Percentiles rank a stretch among this genome's conserved stretches.
phyloP scores from a whole-genome alignment of 2,113 vertebrate genomes.

The Corapipo altera region DNA sequence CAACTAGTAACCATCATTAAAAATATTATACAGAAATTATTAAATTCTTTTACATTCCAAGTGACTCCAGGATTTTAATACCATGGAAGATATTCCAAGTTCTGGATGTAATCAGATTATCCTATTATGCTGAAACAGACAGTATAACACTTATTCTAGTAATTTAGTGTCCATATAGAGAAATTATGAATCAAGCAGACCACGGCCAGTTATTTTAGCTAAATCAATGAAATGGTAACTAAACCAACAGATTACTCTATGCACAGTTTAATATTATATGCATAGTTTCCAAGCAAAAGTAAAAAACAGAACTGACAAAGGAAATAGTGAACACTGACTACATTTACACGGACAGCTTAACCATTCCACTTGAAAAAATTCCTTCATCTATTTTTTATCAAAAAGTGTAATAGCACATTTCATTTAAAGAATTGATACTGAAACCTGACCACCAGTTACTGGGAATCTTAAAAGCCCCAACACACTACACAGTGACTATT shows the following conservation, averaged over 20 bases:
- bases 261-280: not conserved
- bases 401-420: not conserved
- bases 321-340: not conserved
- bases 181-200: not conserved
- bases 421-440: not conserved
- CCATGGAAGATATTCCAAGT: not conserved
- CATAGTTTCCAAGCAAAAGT: not conserved
- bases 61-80: not conserved
- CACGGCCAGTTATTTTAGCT: not conserved
- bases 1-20: not conserved
- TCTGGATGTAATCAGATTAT: not conserved
- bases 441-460: not conserved
- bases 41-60: not conserved
- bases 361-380: not conserved
- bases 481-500: accelerated
- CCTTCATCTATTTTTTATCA: not conserved
- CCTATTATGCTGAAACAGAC: not conserved
- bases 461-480: not conserved
- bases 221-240: not conserved
- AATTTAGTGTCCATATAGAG: not conserved
- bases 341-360: not conserved
- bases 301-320: not conserved
- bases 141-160: not conserved
- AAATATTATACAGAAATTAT: not conserved
- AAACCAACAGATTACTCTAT: not conserved